Evolutionary conservation across 1,140 invertebrate genomes (phyloP).

Genomic region (Globodera ellingtonae): DNA sequence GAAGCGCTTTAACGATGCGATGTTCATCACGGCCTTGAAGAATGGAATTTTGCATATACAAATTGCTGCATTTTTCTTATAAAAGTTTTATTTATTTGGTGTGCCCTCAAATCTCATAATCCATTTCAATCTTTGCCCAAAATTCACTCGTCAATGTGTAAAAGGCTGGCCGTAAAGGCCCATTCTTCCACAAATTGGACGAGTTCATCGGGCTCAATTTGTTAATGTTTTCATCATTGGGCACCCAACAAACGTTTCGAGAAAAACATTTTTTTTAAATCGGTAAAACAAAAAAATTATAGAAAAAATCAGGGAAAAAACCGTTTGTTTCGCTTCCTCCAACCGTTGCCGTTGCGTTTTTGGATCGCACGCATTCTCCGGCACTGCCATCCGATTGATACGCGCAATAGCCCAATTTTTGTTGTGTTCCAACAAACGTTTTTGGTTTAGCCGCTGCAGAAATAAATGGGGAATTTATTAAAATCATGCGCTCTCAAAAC

Average conservation of each 20-base stretch:
- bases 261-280: no score
- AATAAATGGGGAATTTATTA: slow-evolving; percentile 5
- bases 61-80: no score
- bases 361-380: slow-evolving; percentile 46
- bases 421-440: slow-evolving; percentile 41
- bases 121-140: not conserved
- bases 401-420: slow-evolving; percentile 53
- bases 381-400: slow-evolving; percentile 37
- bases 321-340: slow-evolving; percentile 46
- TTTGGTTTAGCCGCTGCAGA: slow-evolving; percentile 27
- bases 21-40: slow-evolving; percentile 29
- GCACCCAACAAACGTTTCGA: not conserved
- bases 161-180: not conserved
- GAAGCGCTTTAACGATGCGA: slow-evolving; percentile 50
- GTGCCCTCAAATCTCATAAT: not conserved
- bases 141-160: not conserved
- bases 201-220: not conserved
- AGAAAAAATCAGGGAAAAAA: not conserved
- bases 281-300: no score
- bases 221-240: not conserved
- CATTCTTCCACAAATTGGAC: not conserved
- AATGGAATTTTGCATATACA: no score
- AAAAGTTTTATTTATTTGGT: no score
- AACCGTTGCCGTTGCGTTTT: slow-evolving; percentile 45
- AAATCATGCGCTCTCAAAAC: no score